Evolutionary conservation across 2,888 invertebrate species (phyloP).

Genomic region (Drosophila nr. perissopoda): DNA sequence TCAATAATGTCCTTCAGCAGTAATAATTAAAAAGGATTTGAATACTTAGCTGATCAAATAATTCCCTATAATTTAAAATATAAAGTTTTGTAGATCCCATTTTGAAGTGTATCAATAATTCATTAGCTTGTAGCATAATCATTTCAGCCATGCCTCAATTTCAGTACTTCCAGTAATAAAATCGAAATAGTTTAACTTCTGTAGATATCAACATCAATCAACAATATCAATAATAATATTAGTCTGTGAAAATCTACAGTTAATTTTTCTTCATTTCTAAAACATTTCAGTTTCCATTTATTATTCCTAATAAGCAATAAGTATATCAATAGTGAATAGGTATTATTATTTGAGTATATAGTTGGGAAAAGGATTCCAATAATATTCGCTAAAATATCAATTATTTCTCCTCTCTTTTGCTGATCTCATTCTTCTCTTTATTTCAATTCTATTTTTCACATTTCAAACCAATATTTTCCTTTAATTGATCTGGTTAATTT

Average conservation of each 20-base stretch:
- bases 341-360: no score
- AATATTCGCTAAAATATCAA: neutral
- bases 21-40: neutral
- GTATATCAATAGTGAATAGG: neutral
- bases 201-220: no score
- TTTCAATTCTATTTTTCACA: neutral
- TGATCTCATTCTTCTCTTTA: neutral
- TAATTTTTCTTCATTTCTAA: neutral
- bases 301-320: neutral
- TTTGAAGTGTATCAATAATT: neutral
- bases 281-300: neutral
- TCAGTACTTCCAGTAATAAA: neutral
- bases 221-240: neutral
- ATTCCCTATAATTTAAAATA: rapidly evolving
- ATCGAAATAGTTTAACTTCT: neutral
- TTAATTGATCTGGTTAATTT: slow-evolving; percentile 65
- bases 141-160: neutral
- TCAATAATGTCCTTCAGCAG: neutral
- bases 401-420: neutral
- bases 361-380: neutral
- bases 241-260: neutral
- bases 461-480: neutral
- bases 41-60: neutral
- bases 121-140: neutral
- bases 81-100: neutral